A percentile compares a stretch with the other conserved stretches of the same genome.
Evolutionary conservation across 2,888 invertebrate species (phyloP).

Genomic region (Erynnis tages): DNA sequence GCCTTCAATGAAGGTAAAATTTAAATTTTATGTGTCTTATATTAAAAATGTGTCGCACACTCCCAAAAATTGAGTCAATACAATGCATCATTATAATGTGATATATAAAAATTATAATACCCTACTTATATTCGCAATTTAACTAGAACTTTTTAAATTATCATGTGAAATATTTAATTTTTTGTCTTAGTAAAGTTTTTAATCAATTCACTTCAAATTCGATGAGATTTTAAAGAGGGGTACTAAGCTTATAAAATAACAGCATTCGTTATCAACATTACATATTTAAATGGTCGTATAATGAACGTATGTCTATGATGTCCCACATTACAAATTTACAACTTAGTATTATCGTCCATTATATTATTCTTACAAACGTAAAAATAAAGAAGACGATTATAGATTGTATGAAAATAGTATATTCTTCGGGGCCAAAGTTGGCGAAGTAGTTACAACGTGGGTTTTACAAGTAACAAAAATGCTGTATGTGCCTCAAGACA

Average conservation of each 20-base stretch:
- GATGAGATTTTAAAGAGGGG: conserved; percentile 19
- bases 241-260: not conserved
- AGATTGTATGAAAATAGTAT: conserved; percentile 11
- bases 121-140: conserved; percentile 30
- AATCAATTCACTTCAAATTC: conserved; percentile 16
- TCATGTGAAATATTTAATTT: conserved; percentile 31
- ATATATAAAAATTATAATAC: conserved; percentile 31
- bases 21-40: conserved; percentile 49
- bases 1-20: conserved; percentile 76
- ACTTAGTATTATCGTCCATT: conserved; percentile 9
- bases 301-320: not conserved
- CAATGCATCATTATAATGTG: conserved; percentile 50
- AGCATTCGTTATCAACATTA: conserved; percentile 5
- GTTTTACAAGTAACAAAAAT: conserved; percentile 16
- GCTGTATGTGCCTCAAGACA: conserved; percentile 53
- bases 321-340: not conserved
- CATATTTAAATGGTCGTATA: no score
- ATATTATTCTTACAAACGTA: conserved; percentile 1
- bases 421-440: conserved; percentile 35
- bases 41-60: conserved; percentile 56
- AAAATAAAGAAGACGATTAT: not conserved
- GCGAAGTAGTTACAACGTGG: not conserved
- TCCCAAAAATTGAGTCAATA: conserved; percentile 72
- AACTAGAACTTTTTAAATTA: conserved; percentile 28
- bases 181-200: conserved; percentile 24